Conservation (phyloP, 2,888 invertebrate species). For the Brassicogethes aeneus region DNA sequence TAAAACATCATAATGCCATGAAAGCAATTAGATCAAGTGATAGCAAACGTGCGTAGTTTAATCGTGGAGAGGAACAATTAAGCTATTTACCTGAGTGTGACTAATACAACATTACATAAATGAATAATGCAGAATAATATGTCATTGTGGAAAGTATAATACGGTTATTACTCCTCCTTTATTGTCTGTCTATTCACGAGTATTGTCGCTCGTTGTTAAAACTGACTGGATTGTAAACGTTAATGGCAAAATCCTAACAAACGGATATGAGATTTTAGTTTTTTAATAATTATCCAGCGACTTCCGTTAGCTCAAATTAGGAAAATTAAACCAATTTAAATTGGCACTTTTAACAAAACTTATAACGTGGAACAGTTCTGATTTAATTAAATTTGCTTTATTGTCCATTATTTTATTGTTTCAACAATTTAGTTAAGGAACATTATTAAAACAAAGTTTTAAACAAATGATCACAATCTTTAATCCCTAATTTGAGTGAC, state of each 20-base stretch:
- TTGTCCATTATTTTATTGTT: background rate
- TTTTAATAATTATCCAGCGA: constrained; percentile 26
- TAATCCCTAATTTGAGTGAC: too few species aligned
- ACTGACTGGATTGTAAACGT: constrained; percentile 16
- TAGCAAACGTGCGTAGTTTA: constrained; percentile 1
- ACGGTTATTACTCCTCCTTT: constrained; percentile 21
- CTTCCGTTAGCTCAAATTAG: constrained; percentile 22
- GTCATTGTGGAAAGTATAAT: constrained; percentile 20
- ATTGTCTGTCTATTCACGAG: constrained; percentile 13
- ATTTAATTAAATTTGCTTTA: background rate
- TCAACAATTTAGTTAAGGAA: too few species aligned
- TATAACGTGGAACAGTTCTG: background rate
- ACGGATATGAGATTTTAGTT: constrained; percentile 33
- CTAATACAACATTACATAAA: constrained; percentile 29
- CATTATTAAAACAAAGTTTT: too few species aligned
- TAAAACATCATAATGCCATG: too few species aligned
- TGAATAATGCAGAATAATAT: constrained; percentile 25
- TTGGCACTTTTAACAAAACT: constrained; percentile 4
- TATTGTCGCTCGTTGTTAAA: constrained; percentile 12
- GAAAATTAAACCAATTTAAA: constrained; percentile 21
- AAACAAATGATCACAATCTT: too few species aligned
- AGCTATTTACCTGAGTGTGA: constrained; percentile 27
- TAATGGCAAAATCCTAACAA: constrained; percentile 21
- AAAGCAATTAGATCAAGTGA: background rate
- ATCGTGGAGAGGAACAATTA: constrained; percentile 22